Conservation (phyloP, 2,113 vertebrate genomes). For the Hyperopisus bebe region DNA sequence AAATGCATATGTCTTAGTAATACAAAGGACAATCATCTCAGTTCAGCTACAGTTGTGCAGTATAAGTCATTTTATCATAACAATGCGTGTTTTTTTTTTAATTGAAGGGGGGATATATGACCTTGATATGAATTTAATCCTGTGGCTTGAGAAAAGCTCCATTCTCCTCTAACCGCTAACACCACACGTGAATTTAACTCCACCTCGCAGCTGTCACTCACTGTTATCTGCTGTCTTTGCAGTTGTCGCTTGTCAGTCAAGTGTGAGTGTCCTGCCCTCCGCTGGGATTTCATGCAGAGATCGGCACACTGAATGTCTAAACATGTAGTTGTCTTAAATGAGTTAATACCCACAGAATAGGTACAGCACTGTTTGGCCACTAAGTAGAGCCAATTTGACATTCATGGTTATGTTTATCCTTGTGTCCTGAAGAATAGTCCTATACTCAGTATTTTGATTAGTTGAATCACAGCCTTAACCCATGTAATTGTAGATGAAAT, state of each 20-base stretch:
- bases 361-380: not conserved
- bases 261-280: not conserved
- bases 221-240: constrained; percentile 13
- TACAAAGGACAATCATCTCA: too few relatives aligned
- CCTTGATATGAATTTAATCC: constrained; percentile 7
- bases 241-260: constrained; percentile 4
- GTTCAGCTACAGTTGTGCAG: not conserved
- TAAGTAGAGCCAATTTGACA: not conserved
- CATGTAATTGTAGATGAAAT: not conserved
- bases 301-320: not conserved
- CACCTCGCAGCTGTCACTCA: constrained; percentile 21
- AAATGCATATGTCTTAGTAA: not conserved
- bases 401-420: not conserved
- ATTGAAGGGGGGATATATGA: not conserved
- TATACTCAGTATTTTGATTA: not conserved
- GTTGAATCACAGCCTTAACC: not conserved
- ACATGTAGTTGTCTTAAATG: not conserved
- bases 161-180: constrained; percentile 1
- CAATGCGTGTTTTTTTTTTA: not conserved
- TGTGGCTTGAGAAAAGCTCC: not conserved
- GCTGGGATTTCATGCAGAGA: not conserved
- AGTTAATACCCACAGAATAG: not conserved
- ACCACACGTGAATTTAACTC: not conserved
- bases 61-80: not conserved
- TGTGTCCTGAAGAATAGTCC: not conserved